Conservation (phyloP, 2,797 vertebrate species). For the Tadarida brasiliensis region DNA sequence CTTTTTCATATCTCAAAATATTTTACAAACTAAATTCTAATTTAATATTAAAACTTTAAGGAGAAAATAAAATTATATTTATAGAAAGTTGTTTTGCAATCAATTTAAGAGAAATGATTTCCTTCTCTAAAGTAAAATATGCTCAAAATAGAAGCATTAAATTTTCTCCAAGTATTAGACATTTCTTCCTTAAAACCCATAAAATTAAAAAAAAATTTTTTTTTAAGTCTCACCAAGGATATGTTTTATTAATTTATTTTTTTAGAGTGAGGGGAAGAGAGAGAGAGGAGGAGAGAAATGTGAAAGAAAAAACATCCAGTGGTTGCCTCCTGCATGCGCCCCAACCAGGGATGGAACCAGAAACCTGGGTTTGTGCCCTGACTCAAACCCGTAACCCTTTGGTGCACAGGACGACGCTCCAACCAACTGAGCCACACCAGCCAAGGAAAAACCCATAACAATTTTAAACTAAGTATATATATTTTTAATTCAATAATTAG, state of each 20-base stretch:
- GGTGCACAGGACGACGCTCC: neutral
- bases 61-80: neutral
- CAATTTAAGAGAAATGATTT: neutral
- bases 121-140: neutral
- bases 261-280: neutral
- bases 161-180: neutral
- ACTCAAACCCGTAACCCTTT: neutral
- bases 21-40: constrained; percentile 20
- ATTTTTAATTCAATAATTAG: neutral
- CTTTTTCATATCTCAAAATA: neutral
- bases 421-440: neutral
- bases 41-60: constrained; percentile 43
- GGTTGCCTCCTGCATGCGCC: neutral
- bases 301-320: neutral
- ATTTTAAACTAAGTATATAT: neutral
- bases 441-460: neutral
- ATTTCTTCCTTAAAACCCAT: neutral
- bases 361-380: neutral
- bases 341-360: neutral
- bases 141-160: neutral
- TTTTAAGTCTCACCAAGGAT: neutral
- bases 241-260: neutral
- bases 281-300: neutral
- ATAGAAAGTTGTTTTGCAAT: neutral
- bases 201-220: neutral